Evolutionary conservation across 2,113 vertebrate species (phyloP), one percentile per base, ranked within the genome.

Genomic region (Labeo rohita): DNA sequence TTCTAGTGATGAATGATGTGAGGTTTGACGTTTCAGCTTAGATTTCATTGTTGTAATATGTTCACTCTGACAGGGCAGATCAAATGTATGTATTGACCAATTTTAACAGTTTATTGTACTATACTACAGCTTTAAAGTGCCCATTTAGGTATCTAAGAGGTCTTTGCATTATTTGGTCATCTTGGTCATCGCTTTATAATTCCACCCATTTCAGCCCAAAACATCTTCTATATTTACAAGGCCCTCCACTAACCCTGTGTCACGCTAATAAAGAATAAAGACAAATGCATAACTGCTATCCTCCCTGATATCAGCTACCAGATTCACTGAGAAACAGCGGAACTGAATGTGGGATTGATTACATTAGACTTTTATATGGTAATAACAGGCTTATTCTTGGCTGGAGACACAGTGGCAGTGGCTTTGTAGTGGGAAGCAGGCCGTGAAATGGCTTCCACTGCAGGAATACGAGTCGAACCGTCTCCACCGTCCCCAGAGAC

Each of bases 311-410:
- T 84, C 77, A 77, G 50, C 77, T 76, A 72, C 23, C 52, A 81
- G 79, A 75, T 87, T 84, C 50, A 34, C 43, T 43, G 50, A 84
- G 63, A 34, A 18, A 73, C 78, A 80, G 70, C 49, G 15, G 73
- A 47, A 45, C 49, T 52, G 59, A 76, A 70, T 82, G 59, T 63
- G 88, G 70, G 82, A 87, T 86, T 9, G 50, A 80, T 86, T 88
- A 82, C 78, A 45, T 73, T 61, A n/a, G 85, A 36, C 85, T 82
- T 72, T 76, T 82, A 77, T 82, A 83, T 89, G 82, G 65, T 87
- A 87, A 87, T 87, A 83, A 63, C 47, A 49, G 66, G 86, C 86
- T 87, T 87, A 63, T 84, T 87, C 82, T 87, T 87, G 86, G 83
- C 86, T 43, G 12, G 16, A 76, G 76, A 72, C 10, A n/a, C 49